Base-by-base conservation (phyloP, 2,113 vertebrate genomes). In the Anthoscopus minutus region DNA sequence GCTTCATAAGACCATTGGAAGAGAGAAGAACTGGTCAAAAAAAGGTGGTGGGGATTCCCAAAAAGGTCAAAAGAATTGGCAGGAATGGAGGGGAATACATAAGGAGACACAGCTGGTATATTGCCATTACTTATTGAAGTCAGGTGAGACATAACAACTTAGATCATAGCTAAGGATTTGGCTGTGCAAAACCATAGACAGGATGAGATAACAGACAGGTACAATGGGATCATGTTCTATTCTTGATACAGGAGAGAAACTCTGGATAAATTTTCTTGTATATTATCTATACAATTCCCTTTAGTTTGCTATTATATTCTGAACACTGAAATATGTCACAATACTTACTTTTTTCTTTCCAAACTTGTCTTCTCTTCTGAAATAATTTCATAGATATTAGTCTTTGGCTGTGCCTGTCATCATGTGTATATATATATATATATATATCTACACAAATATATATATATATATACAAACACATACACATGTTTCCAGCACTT, bases 401-500 rank as follows among this genome's bases (percentile, higher is more conserved):
- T 66, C 19, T 86, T 56, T 51, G 31, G 28, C 44, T 44, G 28
- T 48, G 40, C 19, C 17, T 5, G 0, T 56, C 30, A 66, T n/a
- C 13, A 28, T 4, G 8, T 15, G 5, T 2, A 11, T 13, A 15
- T 25, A 13, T 5, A 11, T 31, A 18, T 23, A 22, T 17, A 14
- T 8, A 51, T 30, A 38, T 22, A 64, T 22, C 9, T 42, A 42
- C 16, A 12, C 15, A 42, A 13, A 22, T 4, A 14, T 21, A 25
- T 1, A 25, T 7, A 28, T 13, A 15, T 13, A 23, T 3, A 25
- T 7, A 48, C 1, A 40, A 1, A 28, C 2, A 81, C 3, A 44
- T 2, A 47, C 10, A 6, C 4, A 4, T 30, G 60, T 77, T 56
- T 65, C 16, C 31, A 64, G 31, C 13, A 5, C 21, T 24, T 5